Evolutionary conservation across 2,113 vertebrate genomes (phyloP).

Genomic region (Barbus barbus): DNA sequence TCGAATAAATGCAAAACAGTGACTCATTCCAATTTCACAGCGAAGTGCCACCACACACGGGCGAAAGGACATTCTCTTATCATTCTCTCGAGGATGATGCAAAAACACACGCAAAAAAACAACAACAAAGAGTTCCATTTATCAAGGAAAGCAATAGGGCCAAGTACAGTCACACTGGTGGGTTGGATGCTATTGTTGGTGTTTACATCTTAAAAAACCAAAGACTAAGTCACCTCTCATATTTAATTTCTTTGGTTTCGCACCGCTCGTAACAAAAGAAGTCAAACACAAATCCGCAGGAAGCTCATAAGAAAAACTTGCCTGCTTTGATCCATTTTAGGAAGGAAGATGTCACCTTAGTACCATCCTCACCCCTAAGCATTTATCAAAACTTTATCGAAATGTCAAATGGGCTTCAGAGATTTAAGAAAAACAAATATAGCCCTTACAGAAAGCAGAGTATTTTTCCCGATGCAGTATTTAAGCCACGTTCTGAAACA

Average conservation of each 20-base stretch:
- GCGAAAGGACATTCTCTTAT: constrained; percentile 14
- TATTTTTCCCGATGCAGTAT: constrained; percentile 34
- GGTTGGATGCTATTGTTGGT: constrained; percentile 22
- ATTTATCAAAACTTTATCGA: constrained; percentile 47
- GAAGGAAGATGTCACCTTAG: constrained; percentile 32
- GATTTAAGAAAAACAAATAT: constrained; percentile 47
- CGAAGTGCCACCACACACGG: not conserved
- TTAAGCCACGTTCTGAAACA: constrained; percentile 38
- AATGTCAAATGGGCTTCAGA: constrained; percentile 40
- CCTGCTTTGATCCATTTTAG: constrained; percentile 42
- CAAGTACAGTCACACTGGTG: constrained; percentile 28
- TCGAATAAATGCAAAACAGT: constrained; percentile 14
- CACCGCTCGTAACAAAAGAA: not conserved
- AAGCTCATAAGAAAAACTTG: constrained; percentile 35
- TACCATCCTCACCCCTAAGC: constrained; percentile 20
- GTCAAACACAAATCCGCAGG: constrained; percentile 5
- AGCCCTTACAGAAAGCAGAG: not conserved
- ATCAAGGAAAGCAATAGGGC: constrained; percentile 18
- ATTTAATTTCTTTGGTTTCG: not conserved
- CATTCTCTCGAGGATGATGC: constrained; percentile 5
- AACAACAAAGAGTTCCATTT: not conserved
- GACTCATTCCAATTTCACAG: constrained; percentile 24
- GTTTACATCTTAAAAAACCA: constrained; percentile 33
- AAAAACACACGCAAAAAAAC: not conserved
- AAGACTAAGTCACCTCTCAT: constrained; percentile 17